Percentiles rank a stretch among this genome's conserved stretches.
These are phyloP conservation scores for Proteles cristata DNA, from an alignment of 2,113 vertebrate species.

Conservation along the genomic window DNA sequence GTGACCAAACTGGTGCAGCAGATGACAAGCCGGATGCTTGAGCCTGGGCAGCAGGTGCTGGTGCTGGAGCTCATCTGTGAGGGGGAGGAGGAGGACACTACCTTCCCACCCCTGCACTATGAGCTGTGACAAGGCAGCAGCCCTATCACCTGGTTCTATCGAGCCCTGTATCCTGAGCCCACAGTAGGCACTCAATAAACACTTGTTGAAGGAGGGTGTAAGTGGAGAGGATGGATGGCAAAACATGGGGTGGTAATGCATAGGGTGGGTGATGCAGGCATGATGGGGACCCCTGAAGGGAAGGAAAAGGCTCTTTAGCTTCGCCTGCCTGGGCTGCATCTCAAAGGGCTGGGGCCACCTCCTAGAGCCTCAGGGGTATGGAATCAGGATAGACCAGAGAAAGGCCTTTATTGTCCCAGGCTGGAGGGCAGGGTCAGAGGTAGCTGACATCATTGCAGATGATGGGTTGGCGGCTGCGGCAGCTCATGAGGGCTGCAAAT, in stretches of 20 bases:
- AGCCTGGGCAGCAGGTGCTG: slow-evolving; percentile 81
- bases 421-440: slow-evolving; percentile 86
- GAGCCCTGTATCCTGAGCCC: not conserved
- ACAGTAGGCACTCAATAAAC: slow-evolving; percentile 61
- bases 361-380: not conserved
- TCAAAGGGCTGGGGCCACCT: not conserved
- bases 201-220: not conserved
- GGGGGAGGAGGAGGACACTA: slow-evolving; percentile 82
- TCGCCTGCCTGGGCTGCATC: not conserved
- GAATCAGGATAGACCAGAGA: slow-evolving; percentile 53
- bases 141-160: fast-evolving
- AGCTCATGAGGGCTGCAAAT: slow-evolving; percentile 95
- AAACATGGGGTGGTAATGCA: not conserved
- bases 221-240: not conserved
- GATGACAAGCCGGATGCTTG: not conserved
- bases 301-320: not conserved
- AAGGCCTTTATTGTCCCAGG: slow-evolving; percentile 77
- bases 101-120: slow-evolving; percentile 82
- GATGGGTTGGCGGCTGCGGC: slow-evolving; percentile 96
- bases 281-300: not conserved
- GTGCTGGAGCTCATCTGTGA: slow-evolving; percentile 87
- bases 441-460: slow-evolving; percentile 97
- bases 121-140: slow-evolving; percentile 51
- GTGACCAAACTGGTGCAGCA: slow-evolving; percentile 85
- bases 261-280: not conserved